These are phyloP conservation scores for Edolisoma coerulescens DNA, from an alignment of 2,113 vertebrate species.

Conservation along the genomic window DNA sequence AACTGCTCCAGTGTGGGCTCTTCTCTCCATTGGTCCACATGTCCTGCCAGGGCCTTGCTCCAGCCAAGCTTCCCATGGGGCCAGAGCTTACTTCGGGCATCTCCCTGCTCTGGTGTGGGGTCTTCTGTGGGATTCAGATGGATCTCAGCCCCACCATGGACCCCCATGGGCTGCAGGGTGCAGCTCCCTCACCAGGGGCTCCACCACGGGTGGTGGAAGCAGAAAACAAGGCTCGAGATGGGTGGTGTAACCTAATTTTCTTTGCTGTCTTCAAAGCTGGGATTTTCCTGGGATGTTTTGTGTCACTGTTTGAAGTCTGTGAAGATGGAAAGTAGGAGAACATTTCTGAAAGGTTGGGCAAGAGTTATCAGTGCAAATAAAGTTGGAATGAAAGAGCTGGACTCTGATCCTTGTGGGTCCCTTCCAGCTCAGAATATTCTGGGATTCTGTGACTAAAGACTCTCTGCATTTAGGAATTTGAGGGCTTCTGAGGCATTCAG, in stretches of 20 bases:
- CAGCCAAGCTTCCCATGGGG: accelerated
- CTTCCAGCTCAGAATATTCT: background rate
- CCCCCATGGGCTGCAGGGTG: background rate
- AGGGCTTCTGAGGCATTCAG: background rate
- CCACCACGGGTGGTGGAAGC: background rate
- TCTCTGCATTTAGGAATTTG: background rate
- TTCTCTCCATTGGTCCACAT: background rate
- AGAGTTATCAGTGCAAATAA: background rate
- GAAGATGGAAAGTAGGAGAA: background rate
- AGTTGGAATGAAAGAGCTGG: background rate
- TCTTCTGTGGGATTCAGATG: background rate
- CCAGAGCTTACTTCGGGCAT: background rate
- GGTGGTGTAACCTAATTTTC: background rate
- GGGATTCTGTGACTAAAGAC: background rate
- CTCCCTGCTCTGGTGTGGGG: background rate
- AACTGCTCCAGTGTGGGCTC: background rate
- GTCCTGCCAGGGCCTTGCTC: background rate
- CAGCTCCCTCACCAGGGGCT: no score
- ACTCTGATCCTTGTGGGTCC: background rate
- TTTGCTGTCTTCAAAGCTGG: background rate
- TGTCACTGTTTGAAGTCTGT: background rate
- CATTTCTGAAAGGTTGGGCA: background rate
- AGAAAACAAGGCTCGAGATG: no score
- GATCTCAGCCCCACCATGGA: background rate
- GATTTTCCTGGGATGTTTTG: background rate